Evolutionary conservation across 2,797 vertebrate genomes (phyloP).

Genomic region (Sciurus carolinensis): DNA sequence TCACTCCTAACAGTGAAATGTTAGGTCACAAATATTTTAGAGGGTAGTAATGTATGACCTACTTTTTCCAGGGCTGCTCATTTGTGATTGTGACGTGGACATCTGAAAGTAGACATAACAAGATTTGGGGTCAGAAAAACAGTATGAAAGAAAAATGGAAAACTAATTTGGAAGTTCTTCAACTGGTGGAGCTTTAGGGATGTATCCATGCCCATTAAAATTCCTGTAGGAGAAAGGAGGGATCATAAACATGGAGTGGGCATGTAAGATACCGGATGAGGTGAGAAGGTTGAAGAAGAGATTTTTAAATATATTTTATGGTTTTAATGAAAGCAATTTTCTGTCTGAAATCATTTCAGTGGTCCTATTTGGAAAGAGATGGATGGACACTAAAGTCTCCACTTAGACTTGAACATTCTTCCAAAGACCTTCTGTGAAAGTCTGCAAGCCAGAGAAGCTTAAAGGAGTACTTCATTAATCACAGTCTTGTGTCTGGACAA

Average conservation of each 20-base stretch:
- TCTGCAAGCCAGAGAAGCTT: constrained; percentile 23
- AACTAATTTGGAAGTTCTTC: constrained; percentile 25
- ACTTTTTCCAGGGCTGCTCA: background rate
- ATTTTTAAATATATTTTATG: background rate
- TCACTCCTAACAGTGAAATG: constrained; percentile 62
- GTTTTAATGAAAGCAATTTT: background rate
- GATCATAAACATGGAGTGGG: background rate
- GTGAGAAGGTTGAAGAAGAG: background rate
- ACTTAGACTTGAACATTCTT: constrained; percentile 11
- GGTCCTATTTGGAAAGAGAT: constrained; percentile 13
- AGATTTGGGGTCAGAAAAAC: background rate
- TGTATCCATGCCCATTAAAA: constrained; percentile 19
- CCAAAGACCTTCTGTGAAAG: background rate
- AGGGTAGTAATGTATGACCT: constrained; percentile 47
- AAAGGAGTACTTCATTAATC: background rate
- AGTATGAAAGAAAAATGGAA: background rate
- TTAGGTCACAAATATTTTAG: background rate
- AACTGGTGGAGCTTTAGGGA: background rate
- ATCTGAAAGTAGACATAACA: constrained; percentile 29
- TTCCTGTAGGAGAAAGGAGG: background rate
- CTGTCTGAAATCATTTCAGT: background rate
- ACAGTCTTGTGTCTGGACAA: constrained; percentile 38
- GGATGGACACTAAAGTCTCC: background rate
- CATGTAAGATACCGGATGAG: background rate
- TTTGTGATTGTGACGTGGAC: background rate